These are phyloP conservation scores for Himalopsyche japonica DNA, from an alignment of 2,888 invertebrate species.

Conservation along the genomic window DNA sequence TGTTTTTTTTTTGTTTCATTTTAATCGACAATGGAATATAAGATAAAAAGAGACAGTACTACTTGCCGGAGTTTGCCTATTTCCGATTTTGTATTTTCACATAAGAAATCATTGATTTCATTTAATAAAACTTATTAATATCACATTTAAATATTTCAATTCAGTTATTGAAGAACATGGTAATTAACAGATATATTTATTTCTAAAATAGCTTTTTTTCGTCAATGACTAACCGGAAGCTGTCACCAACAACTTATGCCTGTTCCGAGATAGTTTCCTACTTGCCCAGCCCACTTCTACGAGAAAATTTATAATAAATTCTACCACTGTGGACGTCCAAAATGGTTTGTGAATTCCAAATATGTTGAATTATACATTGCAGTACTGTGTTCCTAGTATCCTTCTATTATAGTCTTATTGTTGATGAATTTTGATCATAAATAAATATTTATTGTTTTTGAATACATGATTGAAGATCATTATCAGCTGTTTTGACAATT, in stretches of 20 bases:
- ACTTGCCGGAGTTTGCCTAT: background rate
- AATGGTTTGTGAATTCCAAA: slow-evolving; percentile 17
- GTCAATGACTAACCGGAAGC: slow-evolving; percentile 27
- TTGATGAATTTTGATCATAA: slow-evolving; percentile 21
- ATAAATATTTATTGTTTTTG: slow-evolving; percentile 20
- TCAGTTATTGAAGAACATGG: background rate
- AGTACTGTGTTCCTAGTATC: background rate
- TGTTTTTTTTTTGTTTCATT: background rate
- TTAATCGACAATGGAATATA: background rate
- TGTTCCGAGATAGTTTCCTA: slow-evolving; percentile 21
- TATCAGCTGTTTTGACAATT: slow-evolving; percentile 6
- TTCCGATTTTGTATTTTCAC: background rate
- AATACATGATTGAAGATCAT: background rate
- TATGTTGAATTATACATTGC: background rate
- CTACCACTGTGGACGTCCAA: slow-evolving; percentile 27
- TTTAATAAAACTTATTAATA: background rate
- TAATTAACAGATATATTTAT: background rate
- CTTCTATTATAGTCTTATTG: background rate
- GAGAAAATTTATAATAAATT: slow-evolving; percentile 9
- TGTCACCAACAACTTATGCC: slow-evolving; percentile 31
- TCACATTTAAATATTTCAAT: background rate
- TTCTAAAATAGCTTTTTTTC: background rate
- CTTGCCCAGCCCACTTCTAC: slow-evolving; percentile 35
- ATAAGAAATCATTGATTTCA: background rate
- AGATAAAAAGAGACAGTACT: background rate